These are phyloP conservation scores for Drosophila pandora DNA, from an alignment of 1,140 invertebrate genomes.

Conservation along the genomic window DNA sequence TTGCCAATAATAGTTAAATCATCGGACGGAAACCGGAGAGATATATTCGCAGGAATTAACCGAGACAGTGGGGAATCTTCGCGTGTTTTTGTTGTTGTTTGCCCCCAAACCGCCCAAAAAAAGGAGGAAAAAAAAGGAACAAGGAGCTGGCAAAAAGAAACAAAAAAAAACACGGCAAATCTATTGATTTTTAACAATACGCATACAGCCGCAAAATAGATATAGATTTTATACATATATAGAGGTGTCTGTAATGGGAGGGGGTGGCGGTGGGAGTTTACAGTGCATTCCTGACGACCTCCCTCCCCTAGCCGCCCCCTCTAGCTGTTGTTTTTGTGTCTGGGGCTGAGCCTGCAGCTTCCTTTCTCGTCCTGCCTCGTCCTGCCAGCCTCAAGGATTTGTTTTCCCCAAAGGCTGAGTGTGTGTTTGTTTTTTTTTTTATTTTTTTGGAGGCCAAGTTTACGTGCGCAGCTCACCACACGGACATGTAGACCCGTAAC, in stretches of 20 bases:
- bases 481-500: background rate
- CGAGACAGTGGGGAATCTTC: background rate
- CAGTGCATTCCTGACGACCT: background rate
- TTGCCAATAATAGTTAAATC: background rate
- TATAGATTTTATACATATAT: slow-evolving; percentile 18
- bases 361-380: slow-evolving; percentile 2
- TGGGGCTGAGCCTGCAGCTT: background rate
- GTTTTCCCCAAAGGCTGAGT: slow-evolving; percentile 24
- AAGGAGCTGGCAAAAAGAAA: slow-evolving; percentile 23
- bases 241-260: background rate
- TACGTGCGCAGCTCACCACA: slow-evolving; percentile 62
- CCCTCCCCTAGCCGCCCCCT: background rate
- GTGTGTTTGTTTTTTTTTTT: slow-evolving; percentile 32
- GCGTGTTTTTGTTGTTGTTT: slow-evolving; percentile 28
- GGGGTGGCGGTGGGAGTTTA: slow-evolving; percentile 9
- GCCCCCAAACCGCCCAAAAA: background rate
- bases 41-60: background rate
- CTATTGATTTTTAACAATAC: slow-evolving; percentile 79
- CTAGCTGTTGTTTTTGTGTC: background rate
- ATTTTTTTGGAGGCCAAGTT: slow-evolving; percentile 71
- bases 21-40: background rate
- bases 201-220: slow-evolving; percentile 9
- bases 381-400: background rate
- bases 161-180: slow-evolving; percentile 49
- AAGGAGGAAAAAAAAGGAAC: background rate